Evolutionary conservation across 2,797 vertebrate genomes (phyloP), one percentile per base, ranked within the genome.

Genomic region (Eospalax fontanierii): DNA sequence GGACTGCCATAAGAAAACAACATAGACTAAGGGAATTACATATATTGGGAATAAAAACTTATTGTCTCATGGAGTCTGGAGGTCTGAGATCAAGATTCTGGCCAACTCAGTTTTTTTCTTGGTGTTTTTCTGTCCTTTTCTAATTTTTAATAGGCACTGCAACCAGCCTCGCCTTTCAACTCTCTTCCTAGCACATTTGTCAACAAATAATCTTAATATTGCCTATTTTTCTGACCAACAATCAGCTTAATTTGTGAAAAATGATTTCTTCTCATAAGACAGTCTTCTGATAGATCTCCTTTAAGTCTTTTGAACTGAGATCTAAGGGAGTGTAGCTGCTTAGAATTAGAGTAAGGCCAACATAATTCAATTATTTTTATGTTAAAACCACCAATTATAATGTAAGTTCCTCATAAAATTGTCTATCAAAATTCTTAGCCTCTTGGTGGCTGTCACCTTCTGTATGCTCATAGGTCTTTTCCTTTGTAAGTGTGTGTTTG

Each of bases 321-420:
- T 87, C 24, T 86, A 68, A 84, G 54, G 65, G 26, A 87, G 40
- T 63, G n/a, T 22, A 78, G 54, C 40, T 70, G 21, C 68, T 78
- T 73, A 76, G n/a, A 86, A 79, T 24, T 65, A 54, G 24, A 46
- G 50, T 54, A 54, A 54, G 50, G 12, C 50, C 50, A 54, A 54
- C 2, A 54, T 10, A 54, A 73, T 61, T 93, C 6, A 40, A 57
- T 61, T 87, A 28, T 30, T 91, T 83, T 86, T 38, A 6, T 73
- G 43, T 76, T 33, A 75, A 75, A n/a, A 93, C 12, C 65, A 38
- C 46, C 87, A 90, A 86, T 87, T 30, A 59, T 40, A 24, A 30
- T 19, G 88, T 85, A 54, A 40, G 38, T 84, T 87, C 83, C 66
- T 89, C 76, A 94, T 28, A 78, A 94, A 94, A 82, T 19, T 87